A percentile compares a stretch with the other conserved stretches of the same genome.
Evolutionary conservation across 1,140 invertebrate species (phyloP).

Genomic region (Marisa cornuarietis): DNA sequence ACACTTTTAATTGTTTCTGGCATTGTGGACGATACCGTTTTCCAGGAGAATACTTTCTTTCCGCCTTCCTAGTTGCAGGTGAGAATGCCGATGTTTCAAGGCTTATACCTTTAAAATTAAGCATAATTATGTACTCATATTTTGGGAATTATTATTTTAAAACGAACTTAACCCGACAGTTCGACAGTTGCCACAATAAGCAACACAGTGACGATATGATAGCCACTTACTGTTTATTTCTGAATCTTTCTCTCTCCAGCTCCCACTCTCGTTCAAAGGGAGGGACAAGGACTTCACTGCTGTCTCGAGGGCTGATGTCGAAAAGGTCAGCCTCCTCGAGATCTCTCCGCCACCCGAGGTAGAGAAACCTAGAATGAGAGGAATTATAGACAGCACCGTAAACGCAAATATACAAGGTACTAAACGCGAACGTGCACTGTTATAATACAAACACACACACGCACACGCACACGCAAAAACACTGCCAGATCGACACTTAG

Average conservation of each 20-base stretch:
- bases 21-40: too few relatives aligned
- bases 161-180: too few relatives aligned
- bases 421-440: not conserved
- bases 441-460: not conserved
- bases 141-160: too few relatives aligned
- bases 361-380: constrained; percentile 70
- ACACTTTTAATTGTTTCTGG: too few relatives aligned
- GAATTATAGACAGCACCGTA: too few relatives aligned
- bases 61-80: too few relatives aligned
- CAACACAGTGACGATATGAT: not conserved
- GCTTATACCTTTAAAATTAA: too few relatives aligned
- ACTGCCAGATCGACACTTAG: not conserved
- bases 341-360: constrained; percentile 81
- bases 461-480: not conserved
- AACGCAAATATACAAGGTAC: too few relatives aligned
- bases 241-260: constrained; percentile 50
- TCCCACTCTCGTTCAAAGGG: constrained; percentile 88
- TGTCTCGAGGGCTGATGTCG: constrained; percentile 87
- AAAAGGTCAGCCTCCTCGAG: constrained; percentile 86
- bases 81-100: too few relatives aligned
- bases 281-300: constrained; percentile 80
- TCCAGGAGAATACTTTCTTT: too few relatives aligned
- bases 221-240: constrained; percentile 16
- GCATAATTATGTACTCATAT: too few relatives aligned
- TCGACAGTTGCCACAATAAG: too few relatives aligned